A percentile compares a stretch with the other conserved stretches of the same genome.
Conservation (phyloP, 92 coral and sea anemone species). For the Phymanthus crucifer region DNA sequence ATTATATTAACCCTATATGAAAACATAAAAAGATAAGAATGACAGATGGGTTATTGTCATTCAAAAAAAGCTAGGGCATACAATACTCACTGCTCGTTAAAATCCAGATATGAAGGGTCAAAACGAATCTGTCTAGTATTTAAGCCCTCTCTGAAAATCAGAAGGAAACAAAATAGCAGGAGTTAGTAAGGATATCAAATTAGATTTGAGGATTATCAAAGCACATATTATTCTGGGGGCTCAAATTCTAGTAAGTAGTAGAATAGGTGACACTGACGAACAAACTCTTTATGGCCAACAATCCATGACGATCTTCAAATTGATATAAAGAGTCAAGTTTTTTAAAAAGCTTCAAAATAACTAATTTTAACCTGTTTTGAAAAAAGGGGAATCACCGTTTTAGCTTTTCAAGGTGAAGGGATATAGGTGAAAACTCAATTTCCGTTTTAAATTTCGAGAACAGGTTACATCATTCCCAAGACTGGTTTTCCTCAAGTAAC, state of each 20-base stretch:
- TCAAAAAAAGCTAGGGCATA: not conserved
- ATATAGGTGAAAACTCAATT: constrained; percentile 1
- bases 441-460: constrained; percentile 31
- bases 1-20: not conserved
- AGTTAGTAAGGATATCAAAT: not conserved
- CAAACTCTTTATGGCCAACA: not conserved
- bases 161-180: constrained; percentile 3
- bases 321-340: not conserved
- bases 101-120: constrained; percentile 96
- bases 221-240: not conserved
- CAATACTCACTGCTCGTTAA: constrained; percentile 91
- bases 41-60: not conserved
- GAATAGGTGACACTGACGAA: not conserved
- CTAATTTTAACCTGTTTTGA: not conserved
- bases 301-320: not conserved
- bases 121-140: constrained; percentile 96
- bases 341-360: not conserved
- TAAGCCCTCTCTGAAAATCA: constrained; percentile 73
- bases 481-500: constrained; percentile 3
- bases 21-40: not conserved
- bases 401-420: not conserved
- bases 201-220: not conserved
- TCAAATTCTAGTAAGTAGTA: not conserved
- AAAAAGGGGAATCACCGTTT: not conserved
- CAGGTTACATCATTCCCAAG: constrained; percentile 39